Conservation (phyloP, 2,888 invertebrate species). For the Congeria kusceri region DNA sequence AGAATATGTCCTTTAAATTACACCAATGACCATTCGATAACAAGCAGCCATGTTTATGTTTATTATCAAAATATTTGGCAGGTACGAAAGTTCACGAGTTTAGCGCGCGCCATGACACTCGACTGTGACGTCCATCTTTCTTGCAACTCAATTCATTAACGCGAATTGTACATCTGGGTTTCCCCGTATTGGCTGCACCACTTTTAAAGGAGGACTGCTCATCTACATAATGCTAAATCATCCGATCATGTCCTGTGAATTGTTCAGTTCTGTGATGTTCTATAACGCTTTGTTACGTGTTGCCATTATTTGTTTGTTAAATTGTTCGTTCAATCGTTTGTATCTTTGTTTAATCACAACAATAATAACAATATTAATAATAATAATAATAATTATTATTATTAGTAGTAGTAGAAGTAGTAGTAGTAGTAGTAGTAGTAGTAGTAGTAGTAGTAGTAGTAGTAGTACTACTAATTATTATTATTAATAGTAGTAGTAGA, state of each 20-base stretch:
- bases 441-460: neutral
- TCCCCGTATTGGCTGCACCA: neutral
- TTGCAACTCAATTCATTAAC: slow-evolving; percentile 41
- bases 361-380: slow-evolving; percentile 6
- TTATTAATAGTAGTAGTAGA: too few species aligned
- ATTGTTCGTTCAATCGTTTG: too few species aligned
- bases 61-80: neutral
- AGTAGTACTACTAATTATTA: too few species aligned
- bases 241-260: slow-evolving; percentile 14
- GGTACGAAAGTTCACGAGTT: slow-evolving; percentile 3
- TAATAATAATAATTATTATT: slow-evolving; percentile 6
- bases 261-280: too few species aligned
- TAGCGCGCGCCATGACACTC: slow-evolving; percentile 22
- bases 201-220: neutral
- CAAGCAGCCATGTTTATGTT: too few species aligned
- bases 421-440: neutral
- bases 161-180: slow-evolving; percentile 17
- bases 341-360: too few species aligned
- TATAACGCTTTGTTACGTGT: too few species aligned
- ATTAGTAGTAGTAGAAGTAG: neutral
- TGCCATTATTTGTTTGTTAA: too few species aligned
- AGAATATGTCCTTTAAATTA: too few species aligned
- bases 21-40: too few species aligned
- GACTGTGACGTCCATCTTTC: slow-evolving; percentile 34
- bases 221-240: slow-evolving; percentile 41